Conservation (phyloP, 92 coral and sea anemone species). For the Paragorgia papillata region DNA sequence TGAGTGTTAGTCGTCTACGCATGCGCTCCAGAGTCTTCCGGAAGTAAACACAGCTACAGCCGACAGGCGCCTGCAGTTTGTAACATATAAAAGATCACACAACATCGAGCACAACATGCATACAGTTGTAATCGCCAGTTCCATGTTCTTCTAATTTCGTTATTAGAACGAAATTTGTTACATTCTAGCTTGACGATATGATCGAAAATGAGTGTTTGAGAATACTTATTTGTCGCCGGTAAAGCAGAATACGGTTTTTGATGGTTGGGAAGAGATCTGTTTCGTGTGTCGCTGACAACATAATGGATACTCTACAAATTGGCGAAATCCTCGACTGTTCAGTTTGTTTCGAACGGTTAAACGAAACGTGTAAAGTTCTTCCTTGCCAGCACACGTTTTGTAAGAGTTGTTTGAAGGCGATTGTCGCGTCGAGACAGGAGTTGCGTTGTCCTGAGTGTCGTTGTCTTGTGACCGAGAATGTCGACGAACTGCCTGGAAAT, state of each 20-base stretch:
- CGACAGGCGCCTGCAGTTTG: background rate
- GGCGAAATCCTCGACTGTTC: constrained; percentile 91
- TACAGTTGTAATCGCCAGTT: too few relatives aligned
- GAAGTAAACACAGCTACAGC: constrained; percentile 13
- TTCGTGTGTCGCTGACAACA: background rate
- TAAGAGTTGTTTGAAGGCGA: constrained; percentile 77
- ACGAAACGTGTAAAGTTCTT: constrained; percentile 87
- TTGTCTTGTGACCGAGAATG: constrained; percentile 71
- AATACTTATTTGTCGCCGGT: background rate
- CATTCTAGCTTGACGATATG: background rate
- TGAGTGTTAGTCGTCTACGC: constrained; percentile 12
- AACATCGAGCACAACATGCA: too few relatives aligned
- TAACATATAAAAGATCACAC: background rate
- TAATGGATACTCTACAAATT: constrained; percentile 75
- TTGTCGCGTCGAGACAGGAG: constrained; percentile 78
- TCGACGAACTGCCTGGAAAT: constrained; percentile 82
- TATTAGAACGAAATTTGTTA: constrained; percentile 5
- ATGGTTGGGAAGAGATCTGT: background rate
- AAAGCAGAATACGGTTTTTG: background rate
- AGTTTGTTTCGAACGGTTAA: constrained; percentile 87
- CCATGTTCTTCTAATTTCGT: background rate
- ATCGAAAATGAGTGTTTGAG: constrained; percentile 5
- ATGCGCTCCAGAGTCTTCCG: constrained; percentile 49
- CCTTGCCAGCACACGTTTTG: constrained; percentile 99
- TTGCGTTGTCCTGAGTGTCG: constrained; percentile 96